Conservation (phyloP, 2,113 vertebrate species). For the human (Homo sapiens) region GRCh38 chr6:84259001-84259500, state of each 20-base stretch:
- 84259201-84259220: neutral
- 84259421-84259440: neutral
- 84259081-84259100: neutral
- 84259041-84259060: neutral
- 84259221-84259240: neutral
- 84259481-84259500: neutral
- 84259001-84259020: neutral
- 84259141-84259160: neutral
- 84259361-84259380: neutral
- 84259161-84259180: neutral
- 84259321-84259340: neutral
- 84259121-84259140: neutral
- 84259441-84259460: neutral
- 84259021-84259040: neutral
- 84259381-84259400: neutral
- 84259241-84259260: neutral
- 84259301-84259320: fast-evolving
- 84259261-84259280: too few species aligned
- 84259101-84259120: neutral
- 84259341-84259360: neutral
- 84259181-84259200: neutral
- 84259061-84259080: neutral
- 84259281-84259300: neutral
- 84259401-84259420: neutral
- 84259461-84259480: neutral